Evolutionary conservation across 2,797 vertebrate species (phyloP).

Genomic region (Peromyscus attwateri): DNA sequence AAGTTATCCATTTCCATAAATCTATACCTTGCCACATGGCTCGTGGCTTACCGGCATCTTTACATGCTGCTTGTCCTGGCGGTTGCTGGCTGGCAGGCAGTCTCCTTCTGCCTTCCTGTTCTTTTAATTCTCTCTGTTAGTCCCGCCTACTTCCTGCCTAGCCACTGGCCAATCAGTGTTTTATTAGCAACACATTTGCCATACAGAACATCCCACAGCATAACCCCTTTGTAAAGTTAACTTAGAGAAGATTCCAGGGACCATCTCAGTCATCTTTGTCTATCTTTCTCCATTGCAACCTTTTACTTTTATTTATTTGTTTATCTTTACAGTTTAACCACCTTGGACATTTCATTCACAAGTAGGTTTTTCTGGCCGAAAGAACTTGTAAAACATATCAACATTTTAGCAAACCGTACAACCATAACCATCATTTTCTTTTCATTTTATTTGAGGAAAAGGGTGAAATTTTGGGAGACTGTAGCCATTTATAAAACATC

Average conservation of each 20-base stretch:
- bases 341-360: not conserved
- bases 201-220: too few relatives aligned
- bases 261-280: not conserved
- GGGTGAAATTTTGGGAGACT: not conserved
- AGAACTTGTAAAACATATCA: not conserved
- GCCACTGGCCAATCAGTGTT: too few relatives aligned
- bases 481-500: slow-evolving; percentile 2
- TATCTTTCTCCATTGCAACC: not conserved
- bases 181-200: too few relatives aligned
- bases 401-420: not conserved
- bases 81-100: too few relatives aligned
- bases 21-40: too few relatives aligned
- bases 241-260: not conserved
- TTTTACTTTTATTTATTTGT: slow-evolving; percentile 40
- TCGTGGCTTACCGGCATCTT: too few relatives aligned
- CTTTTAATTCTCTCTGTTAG: too few relatives aligned
- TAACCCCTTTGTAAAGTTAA: not conserved
- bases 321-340: not conserved
- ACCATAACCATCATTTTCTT: not conserved
- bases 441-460: not conserved
- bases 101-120: too few relatives aligned
- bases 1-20: too few relatives aligned
- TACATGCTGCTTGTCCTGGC: too few relatives aligned
- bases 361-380: not conserved
- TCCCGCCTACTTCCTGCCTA: too few relatives aligned